phyloP scores from a whole-genome alignment of 2,888 invertebrate species.

The Melanotus villosus region DNA sequence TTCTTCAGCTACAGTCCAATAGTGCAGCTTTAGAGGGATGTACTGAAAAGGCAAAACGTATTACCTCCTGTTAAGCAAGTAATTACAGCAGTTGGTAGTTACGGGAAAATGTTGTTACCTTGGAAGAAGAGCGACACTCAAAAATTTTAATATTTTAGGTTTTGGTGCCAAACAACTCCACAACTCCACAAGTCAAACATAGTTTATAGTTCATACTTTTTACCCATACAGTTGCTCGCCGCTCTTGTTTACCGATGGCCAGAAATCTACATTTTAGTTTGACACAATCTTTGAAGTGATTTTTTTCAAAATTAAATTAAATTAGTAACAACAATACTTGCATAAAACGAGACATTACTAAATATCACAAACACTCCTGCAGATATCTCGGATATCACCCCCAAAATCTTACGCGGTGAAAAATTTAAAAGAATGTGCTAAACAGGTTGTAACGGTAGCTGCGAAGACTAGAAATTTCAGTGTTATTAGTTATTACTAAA shows the following conservation, averaged over 20 bases:
- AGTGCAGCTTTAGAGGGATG: background rate
- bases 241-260: too few species aligned
- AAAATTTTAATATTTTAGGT: slow-evolving; percentile 17
- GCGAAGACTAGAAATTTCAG: slow-evolving; percentile 19
- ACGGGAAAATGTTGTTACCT: slow-evolving; percentile 18
- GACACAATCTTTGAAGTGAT: too few species aligned
- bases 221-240: too few species aligned
- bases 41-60: background rate
- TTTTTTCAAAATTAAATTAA: background rate
- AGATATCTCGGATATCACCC: background rate
- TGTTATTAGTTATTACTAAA: slow-evolving; percentile 11
- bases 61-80: background rate
- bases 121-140: slow-evolving; percentile 36
- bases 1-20: slow-evolving; percentile 23
- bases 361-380: background rate
- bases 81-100: background rate
- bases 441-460: slow-evolving; percentile 10
- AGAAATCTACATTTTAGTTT: too few species aligned
- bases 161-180: slow-evolving; percentile 5
- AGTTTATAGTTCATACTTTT: background rate
- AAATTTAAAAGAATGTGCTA: background rate
- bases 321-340: background rate
- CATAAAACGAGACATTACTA: background rate
- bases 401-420: background rate
- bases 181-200: background rate